phyloP scores from a whole-genome alignment of 1,140 invertebrate species.

The Aphelinus certus region DNA sequence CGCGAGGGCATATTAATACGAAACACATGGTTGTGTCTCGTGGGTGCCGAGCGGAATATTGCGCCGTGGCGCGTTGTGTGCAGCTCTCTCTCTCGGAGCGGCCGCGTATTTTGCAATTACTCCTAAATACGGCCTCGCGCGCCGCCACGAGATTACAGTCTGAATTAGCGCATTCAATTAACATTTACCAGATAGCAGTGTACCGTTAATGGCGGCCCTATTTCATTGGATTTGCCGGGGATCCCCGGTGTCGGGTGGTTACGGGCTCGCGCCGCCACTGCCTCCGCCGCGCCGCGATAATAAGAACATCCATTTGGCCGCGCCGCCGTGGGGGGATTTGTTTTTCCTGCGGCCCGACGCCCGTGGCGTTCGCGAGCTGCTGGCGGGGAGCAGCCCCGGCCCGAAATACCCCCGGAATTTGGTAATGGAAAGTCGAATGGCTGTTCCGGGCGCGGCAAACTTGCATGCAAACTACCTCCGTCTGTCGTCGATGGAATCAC shows the following conservation, averaged over 20 bases:
- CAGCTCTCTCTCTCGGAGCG: background rate
- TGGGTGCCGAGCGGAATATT: conserved; percentile 45
- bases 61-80: background rate
- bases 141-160: conserved; percentile 57
- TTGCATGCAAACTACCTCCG: too few species aligned
- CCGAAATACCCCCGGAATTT: background rate
- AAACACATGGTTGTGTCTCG: background rate
- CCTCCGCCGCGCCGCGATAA: conserved; percentile 25
- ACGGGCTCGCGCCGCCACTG: background rate
- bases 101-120: conserved; percentile 57
- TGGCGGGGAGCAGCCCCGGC: too few species aligned
- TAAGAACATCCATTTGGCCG: conserved; percentile 36
- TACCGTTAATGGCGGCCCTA: conserved; percentile 49
- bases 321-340: conserved; percentile 14
- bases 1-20: background rate
- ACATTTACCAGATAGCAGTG: conserved; percentile 52
- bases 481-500: too few species aligned
- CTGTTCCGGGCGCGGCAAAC: too few species aligned
- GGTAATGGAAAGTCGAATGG: conserved; percentile 12
- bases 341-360: conserved; percentile 17
- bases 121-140: conserved; percentile 58
- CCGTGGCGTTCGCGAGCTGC: background rate
- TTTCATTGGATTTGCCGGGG: conserved; percentile 55
- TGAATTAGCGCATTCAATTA: conserved; percentile 63
- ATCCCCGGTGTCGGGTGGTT: conserved; percentile 10